phyloP scores from a whole-genome alignment of 2,797 vertebrate species.

The Sebastes baramenuke region DNA sequence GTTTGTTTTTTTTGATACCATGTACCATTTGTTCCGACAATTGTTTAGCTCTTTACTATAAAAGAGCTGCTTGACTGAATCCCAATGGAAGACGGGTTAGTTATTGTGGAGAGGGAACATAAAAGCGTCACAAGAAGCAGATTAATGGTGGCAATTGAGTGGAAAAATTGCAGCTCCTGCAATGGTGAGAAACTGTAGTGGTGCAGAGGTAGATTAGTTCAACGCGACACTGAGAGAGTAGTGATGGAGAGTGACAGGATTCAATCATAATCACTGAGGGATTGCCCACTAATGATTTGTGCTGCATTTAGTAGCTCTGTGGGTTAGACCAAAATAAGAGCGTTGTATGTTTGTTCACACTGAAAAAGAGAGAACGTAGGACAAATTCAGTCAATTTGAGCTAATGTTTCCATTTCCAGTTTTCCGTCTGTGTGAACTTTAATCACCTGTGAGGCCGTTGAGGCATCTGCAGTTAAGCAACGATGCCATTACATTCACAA shows the following conservation, averaged over 20 bases:
- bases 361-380: neutral
- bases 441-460: neutral
- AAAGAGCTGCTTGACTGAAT: slow-evolving; percentile 20
- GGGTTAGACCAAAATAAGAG: neutral
- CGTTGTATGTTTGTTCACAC: neutral
- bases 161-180: slow-evolving; percentile 33
- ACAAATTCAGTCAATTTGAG: neutral
- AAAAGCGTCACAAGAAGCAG: slow-evolving; percentile 39
- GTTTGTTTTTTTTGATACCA: neutral
- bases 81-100: slow-evolving; percentile 3
- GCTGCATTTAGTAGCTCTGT: neutral
- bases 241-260: slow-evolving; percentile 37
- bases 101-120: slow-evolving; percentile 20
- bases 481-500: neutral
- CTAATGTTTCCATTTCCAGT: neutral
- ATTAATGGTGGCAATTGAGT: slow-evolving; percentile 54
- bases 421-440: neutral
- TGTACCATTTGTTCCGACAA: neutral
- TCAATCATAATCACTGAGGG: slow-evolving; percentile 19
- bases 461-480: neutral
- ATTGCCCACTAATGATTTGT: slow-evolving; percentile 1
- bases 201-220: slow-evolving; percentile 13
- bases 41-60: slow-evolving; percentile 3
- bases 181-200: neutral
- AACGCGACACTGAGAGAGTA: slow-evolving; percentile 12